Evolutionary conservation across 2,797 vertebrate genomes (phyloP).

Genomic region (Apogon hyalosoma): DNA sequence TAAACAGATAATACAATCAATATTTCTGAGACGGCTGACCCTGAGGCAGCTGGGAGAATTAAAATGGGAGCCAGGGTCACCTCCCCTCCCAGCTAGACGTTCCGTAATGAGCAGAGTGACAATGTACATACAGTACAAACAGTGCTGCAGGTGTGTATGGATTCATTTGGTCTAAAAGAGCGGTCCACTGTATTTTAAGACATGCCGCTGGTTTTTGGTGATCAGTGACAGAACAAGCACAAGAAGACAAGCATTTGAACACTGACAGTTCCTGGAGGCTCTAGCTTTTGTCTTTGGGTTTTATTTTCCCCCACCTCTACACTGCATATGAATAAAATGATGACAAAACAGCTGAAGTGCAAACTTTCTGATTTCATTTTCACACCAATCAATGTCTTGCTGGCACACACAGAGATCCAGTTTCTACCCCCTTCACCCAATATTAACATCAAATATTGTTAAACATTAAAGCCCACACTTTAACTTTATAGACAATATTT

Average conservation of each 20-base stretch:
- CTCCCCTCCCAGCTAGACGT: conserved; percentile 42
- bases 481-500: conserved; percentile 1
- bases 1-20: conserved; percentile 69
- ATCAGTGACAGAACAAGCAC: conserved; percentile 1
- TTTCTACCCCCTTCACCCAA: neutral
- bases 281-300: neutral
- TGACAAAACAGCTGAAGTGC: neutral
- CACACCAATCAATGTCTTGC: neutral
- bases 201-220: too few relatives aligned
- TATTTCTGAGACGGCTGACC: conserved; percentile 69
- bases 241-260: neutral
- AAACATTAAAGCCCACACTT: neutral
- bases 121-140: neutral
- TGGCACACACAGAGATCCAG: neutral
- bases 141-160: neutral
- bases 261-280: neutral
- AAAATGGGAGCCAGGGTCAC: conserved; percentile 51
- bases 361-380: neutral
- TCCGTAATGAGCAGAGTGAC: conserved; percentile 33
- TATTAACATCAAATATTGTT: too few relatives aligned
- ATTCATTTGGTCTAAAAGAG: too few relatives aligned
- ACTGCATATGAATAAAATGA: conserved; percentile 6
- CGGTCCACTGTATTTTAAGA: neutral
- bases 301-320: neutral
- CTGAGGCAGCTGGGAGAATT: conserved; percentile 51